A percentile compares a stretch with the other conserved stretches of the same genome.
phyloP scores from a whole-genome alignment of 2,888 invertebrate species.

The Arge pagana region DNA sequence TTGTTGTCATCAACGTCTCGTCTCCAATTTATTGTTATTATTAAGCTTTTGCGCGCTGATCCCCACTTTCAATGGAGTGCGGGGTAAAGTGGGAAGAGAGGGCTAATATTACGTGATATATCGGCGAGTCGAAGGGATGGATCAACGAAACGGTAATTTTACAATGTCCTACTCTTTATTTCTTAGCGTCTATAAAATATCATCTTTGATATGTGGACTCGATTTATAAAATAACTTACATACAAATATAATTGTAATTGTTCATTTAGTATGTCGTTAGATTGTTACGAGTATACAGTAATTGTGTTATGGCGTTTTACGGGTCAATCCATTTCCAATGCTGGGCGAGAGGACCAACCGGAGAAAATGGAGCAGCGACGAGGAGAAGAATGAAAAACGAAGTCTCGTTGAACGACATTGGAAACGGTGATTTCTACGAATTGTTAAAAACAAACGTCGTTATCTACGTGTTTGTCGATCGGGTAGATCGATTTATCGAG shows the following conservation, averaged over 20 bases:
- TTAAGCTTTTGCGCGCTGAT: too few relatives aligned
- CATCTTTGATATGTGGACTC: constrained; percentile 50
- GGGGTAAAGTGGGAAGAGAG: neutral
- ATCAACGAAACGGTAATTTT: neutral
- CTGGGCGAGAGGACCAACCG: neutral
- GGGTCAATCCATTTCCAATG: constrained; percentile 4
- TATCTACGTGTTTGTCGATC: too few relatives aligned
- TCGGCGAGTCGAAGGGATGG: neutral
- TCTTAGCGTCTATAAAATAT: constrained; percentile 47
- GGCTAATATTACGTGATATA: neutral
- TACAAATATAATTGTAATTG: constrained; percentile 38
- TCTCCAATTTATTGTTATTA: too few relatives aligned
- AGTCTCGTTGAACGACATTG: constrained; percentile 7
- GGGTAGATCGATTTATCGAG: too few relatives aligned
- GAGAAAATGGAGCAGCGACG: neutral
- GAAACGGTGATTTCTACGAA: constrained; percentile 3
- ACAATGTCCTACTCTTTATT: constrained; percentile 18
- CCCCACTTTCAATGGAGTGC: too few relatives aligned
- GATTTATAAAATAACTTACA: constrained; percentile 48
- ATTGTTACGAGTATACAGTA: constrained; percentile 1
- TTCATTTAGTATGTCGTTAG: constrained; percentile 1
- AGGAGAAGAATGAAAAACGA: neutral
- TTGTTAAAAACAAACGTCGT: constrained; percentile 4
- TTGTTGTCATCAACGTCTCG: too few relatives aligned
- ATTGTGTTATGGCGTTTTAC: constrained; percentile 1